A percentile compares a stretch with the other conserved stretches of the same genome.
Conservation (phyloP, 2,797 vertebrate species). For the Pitangus sulphuratus region DNA sequence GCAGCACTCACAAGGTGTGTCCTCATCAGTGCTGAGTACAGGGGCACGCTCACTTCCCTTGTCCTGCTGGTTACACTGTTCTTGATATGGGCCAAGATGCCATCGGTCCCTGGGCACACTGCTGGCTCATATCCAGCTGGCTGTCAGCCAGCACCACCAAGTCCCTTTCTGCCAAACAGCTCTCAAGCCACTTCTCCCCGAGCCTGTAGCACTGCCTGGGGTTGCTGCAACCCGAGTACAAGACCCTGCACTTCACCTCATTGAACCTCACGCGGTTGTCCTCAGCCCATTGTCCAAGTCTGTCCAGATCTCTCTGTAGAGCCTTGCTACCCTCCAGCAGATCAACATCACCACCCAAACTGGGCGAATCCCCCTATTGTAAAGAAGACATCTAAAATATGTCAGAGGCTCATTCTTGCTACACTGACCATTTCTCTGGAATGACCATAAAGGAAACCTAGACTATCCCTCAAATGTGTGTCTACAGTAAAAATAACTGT, state of each 20-base stretch:
- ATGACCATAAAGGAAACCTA: background rate
- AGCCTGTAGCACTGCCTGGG: background rate
- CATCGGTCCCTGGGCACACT: background rate
- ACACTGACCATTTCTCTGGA: accelerated
- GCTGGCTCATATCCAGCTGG: background rate
- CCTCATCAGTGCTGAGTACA: accelerated
- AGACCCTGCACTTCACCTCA: background rate
- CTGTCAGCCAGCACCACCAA: background rate
- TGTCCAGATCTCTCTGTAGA: background rate
- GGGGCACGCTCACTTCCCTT: accelerated
- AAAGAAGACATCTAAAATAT: background rate
- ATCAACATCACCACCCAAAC: accelerated
- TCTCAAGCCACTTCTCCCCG: background rate
- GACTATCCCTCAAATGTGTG: background rate
- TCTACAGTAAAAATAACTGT: background rate
- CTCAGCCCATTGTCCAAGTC: accelerated
- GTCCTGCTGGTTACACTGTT: too few species aligned
- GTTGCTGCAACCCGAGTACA: background rate
- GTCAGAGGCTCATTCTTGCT: background rate
- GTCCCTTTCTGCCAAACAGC: background rate
- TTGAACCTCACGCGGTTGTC: background rate
- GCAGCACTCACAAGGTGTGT: background rate
- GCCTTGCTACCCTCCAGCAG: background rate
- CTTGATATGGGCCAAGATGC: background rate
- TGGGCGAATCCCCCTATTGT: background rate